These are phyloP conservation scores for Rhincodon typus DNA, from an alignment of 2,797 vertebrate genomes.

Conservation along the genomic window DNA sequence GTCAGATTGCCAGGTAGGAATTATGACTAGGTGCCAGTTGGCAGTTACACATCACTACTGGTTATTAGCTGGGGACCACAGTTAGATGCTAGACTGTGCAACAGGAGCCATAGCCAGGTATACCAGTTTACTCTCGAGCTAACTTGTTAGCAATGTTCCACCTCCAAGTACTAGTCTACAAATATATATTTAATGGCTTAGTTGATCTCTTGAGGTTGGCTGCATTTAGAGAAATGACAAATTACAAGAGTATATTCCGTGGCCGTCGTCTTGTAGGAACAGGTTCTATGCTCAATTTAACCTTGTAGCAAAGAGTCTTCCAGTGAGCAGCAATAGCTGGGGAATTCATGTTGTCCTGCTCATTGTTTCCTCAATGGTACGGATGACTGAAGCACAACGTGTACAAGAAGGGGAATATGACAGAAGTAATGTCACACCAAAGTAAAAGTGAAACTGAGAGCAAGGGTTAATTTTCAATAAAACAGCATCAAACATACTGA, in stretches of 20 bases:
- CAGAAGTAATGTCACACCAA: slow-evolving; percentile 2
- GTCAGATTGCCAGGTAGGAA: slow-evolving; percentile 28
- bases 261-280: slow-evolving; percentile 20
- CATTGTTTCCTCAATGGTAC: slow-evolving; percentile 18
- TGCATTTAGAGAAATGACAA: slow-evolving; percentile 24
- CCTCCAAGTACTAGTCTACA: slow-evolving; percentile 20
- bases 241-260: background rate
- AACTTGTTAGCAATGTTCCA: slow-evolving; percentile 27
- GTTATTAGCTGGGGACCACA: slow-evolving; percentile 25
- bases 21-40: background rate
- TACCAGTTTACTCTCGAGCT: background rate
- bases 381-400: slow-evolving; percentile 24
- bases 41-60: background rate
- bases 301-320: slow-evolving; percentile 6
- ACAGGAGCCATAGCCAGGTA: background rate
- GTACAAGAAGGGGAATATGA: slow-evolving; percentile 4
- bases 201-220: slow-evolving; percentile 28
- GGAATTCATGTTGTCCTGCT: slow-evolving; percentile 27
- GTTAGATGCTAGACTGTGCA: slow-evolving; percentile 5
- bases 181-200: slow-evolving; percentile 32
- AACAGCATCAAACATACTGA: background rate
- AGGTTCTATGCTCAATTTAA: slow-evolving; percentile 30
- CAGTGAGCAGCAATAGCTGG: slow-evolving; percentile 9
- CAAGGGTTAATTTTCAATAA: background rate
- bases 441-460: background rate